Evolutionary conservation across 2,797 vertebrate species (phyloP).

Genomic region (Dendrocincla fuliginosa): DNA sequence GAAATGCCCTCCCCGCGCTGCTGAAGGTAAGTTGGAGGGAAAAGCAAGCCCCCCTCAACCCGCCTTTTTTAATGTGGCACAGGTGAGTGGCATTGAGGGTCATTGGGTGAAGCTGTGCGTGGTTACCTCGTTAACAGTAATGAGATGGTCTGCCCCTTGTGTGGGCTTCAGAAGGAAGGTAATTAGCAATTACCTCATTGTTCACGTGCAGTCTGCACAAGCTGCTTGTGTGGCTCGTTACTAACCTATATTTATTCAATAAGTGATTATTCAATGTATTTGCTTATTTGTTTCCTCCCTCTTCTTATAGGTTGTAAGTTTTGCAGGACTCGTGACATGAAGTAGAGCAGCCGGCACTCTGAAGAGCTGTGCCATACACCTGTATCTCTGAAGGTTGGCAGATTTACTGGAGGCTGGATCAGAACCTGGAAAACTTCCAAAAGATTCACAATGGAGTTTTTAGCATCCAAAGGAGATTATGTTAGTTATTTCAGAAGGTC

Average conservation of each 20-base stretch:
- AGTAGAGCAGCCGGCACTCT: background rate
- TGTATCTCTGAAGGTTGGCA: accelerated
- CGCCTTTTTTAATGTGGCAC: accelerated
- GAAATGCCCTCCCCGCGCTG: accelerated
- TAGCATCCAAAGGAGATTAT: conserved; percentile 36
- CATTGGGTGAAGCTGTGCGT: accelerated
- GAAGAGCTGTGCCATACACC: background rate
- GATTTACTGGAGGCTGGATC: background rate
- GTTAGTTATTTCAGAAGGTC: conserved; percentile 52
- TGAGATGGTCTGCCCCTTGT: background rate
- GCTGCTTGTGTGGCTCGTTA: background rate
- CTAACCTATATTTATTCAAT: accelerated
- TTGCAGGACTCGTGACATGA: background rate
- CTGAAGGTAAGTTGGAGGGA: background rate
- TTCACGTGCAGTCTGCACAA: accelerated
- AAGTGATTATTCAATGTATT: background rate
- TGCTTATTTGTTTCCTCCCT: background rate
- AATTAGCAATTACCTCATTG: accelerated
- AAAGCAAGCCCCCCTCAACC: accelerated
- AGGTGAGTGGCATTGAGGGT: background rate
- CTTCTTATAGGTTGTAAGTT: background rate
- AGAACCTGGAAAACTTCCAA: background rate
- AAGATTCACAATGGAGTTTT: conserved; percentile 70
- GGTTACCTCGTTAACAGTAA: accelerated
- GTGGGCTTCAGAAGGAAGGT: background rate